phyloP scores from a whole-genome alignment of 2,113 vertebrate species.

The Grammomys dolichurus region DNA sequence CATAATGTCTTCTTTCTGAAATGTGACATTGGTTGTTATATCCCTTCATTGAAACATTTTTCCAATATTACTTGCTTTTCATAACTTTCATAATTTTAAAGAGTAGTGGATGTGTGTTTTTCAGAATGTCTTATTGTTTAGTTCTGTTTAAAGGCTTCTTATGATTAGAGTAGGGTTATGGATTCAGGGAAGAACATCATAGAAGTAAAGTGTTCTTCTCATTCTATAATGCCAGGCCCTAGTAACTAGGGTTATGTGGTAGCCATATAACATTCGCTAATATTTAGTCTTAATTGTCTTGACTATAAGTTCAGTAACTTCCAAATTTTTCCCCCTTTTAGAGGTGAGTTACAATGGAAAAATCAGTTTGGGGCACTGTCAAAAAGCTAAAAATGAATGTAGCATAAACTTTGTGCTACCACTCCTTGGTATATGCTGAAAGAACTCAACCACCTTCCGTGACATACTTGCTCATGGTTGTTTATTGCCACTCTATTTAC shows the following conservation, averaged over 20 bases:
- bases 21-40: background rate
- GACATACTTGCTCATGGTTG: too few species aligned
- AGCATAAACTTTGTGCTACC: background rate
- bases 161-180: background rate
- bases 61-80: conserved; percentile 37
- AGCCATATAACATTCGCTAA: conserved; percentile 7
- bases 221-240: background rate
- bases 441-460: background rate
- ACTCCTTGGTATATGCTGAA: background rate
- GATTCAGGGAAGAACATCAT: background rate
- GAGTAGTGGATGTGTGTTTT: conserved; percentile 12
- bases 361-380: background rate
- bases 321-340: background rate
- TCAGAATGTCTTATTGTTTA: background rate
- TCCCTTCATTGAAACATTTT: conserved; percentile 2
- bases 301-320: background rate
- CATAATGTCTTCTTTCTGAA: conserved; percentile 3
- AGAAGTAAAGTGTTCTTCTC: background rate
- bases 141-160: conserved; percentile 3
- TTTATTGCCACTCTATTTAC: background rate
- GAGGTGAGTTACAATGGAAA: background rate
- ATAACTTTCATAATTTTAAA: conserved; percentile 15
- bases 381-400: background rate
- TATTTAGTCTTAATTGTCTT: background rate
- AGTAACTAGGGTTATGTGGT: background rate